Percentiles rank a stretch among this genome's conserved stretches.
Evolutionary conservation across 1,140 invertebrate genomes (phyloP).

Genomic region (Sinonovacula constricta): DNA sequence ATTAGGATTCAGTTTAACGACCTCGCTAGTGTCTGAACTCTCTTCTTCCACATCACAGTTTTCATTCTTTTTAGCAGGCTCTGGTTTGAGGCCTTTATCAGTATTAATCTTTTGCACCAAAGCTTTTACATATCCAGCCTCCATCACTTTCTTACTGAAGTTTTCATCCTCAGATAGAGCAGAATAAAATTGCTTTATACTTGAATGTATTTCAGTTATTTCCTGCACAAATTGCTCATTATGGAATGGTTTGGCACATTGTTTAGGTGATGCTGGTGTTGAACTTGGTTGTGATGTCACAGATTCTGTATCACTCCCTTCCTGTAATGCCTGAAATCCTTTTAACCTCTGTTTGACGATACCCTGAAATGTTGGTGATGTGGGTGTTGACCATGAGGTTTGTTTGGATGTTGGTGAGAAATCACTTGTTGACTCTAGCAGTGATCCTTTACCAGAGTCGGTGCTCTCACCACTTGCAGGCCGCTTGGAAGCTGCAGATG

Average conservation of each 20-base stretch:
- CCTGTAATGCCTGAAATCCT: conserved; percentile 43
- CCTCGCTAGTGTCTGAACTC: neutral
- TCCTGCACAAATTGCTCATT: conserved; percentile 34
- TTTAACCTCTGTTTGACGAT: conserved; percentile 42
- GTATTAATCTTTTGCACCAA: conserved; percentile 44
- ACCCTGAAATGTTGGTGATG: conserved; percentile 47
- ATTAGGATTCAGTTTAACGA: neutral
- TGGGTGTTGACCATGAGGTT: conserved; percentile 44
- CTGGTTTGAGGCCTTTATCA: conserved; percentile 14
- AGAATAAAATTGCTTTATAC: conserved; percentile 40
- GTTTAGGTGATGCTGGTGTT: conserved; percentile 7
- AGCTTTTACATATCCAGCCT: conserved; percentile 44
- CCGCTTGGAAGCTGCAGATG: conserved; percentile 8
- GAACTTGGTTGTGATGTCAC: conserved; percentile 6
- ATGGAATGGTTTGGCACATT: conserved; percentile 21
- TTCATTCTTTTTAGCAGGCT: conserved; percentile 5
- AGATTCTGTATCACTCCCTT: conserved; percentile 34
- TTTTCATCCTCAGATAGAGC: conserved; percentile 29
- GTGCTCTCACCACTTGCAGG: conserved; percentile 36
- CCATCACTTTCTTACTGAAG: conserved; percentile 48
- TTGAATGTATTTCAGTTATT: conserved; percentile 37
- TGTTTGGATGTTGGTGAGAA: conserved; percentile 45
- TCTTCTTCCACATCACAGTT: neutral
- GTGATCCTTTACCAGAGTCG: conserved; percentile 46
- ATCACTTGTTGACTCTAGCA: conserved; percentile 48